Evolutionary conservation across 2,113 vertebrate species (phyloP).

Genomic region (Cyanistes caeruleus): DNA sequence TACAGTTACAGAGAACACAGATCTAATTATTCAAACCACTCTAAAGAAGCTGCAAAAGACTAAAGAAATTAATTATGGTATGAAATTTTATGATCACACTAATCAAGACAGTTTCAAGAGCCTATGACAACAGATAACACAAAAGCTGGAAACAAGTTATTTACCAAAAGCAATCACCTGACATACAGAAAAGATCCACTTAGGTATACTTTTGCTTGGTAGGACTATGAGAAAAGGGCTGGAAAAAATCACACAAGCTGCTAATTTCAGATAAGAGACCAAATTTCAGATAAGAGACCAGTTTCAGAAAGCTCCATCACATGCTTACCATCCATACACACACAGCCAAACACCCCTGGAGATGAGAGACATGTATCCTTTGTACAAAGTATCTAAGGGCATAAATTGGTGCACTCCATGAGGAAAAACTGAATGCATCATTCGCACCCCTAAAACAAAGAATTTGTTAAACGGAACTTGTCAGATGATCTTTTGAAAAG

Average conservation of each 20-base stretch:
- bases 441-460: not conserved
- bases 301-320: not conserved
- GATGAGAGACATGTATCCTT: not conserved
- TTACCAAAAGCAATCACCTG: not conserved
- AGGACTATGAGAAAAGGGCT: not conserved
- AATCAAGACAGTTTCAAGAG: not conserved
- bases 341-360: not conserved
- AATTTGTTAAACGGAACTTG: not conserved
- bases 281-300: not conserved
- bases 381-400: not conserved
- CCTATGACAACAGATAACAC: not conserved
- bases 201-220: not conserved
- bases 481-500: not conserved
- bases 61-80: not conserved
- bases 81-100: not conserved
- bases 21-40: not conserved
- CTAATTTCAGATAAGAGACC: no score
- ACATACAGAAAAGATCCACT: not conserved
- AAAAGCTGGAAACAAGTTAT: not conserved
- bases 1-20: not conserved
- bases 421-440: not conserved
- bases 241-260: not conserved
- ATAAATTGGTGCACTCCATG: accelerated
- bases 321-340: not conserved
- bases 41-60: not conserved